phyloP scores from a whole-genome alignment of 2,888 invertebrate species.

The Cephus runcator region DNA sequence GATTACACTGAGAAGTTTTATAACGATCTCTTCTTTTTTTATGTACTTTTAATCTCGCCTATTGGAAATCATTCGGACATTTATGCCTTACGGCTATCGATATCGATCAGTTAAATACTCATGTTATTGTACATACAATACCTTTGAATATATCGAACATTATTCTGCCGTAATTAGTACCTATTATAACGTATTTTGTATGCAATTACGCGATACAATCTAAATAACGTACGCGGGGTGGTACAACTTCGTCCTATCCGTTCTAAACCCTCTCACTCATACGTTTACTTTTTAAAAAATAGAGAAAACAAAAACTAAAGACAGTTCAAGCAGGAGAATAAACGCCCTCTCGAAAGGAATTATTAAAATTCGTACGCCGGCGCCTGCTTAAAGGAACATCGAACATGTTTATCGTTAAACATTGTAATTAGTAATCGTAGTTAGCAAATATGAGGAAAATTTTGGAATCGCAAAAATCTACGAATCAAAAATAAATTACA shows the following conservation, averaged over 20 bases:
- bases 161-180: slow-evolving; percentile 41
- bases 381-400: slow-evolving; percentile 53
- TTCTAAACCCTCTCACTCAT: background rate
- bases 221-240: background rate
- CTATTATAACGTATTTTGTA: slow-evolving; percentile 16
- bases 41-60: background rate
- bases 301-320: background rate
- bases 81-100: slow-evolving; percentile 16
- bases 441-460: slow-evolving; percentile 23
- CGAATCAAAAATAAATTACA: slow-evolving; percentile 58
- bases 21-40: slow-evolving; percentile 12
- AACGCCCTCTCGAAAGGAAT: slow-evolving; percentile 14
- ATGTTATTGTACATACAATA: slow-evolving; percentile 23
- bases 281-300: background rate
- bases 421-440: slow-evolving; percentile 26
- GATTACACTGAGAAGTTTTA: slow-evolving; percentile 35
- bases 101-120: slow-evolving; percentile 35
- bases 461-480: slow-evolving; percentile 24
- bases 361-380: slow-evolving; percentile 21
- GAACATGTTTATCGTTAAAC: slow-evolving; percentile 40
- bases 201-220: background rate
- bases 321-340: background rate
- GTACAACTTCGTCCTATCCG: background rate
- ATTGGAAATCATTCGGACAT: background rate
- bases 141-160: slow-evolving; percentile 54